Conservation (phyloP, 2,113 vertebrate species). For the Phalacrocorax brasilianus region DNA sequence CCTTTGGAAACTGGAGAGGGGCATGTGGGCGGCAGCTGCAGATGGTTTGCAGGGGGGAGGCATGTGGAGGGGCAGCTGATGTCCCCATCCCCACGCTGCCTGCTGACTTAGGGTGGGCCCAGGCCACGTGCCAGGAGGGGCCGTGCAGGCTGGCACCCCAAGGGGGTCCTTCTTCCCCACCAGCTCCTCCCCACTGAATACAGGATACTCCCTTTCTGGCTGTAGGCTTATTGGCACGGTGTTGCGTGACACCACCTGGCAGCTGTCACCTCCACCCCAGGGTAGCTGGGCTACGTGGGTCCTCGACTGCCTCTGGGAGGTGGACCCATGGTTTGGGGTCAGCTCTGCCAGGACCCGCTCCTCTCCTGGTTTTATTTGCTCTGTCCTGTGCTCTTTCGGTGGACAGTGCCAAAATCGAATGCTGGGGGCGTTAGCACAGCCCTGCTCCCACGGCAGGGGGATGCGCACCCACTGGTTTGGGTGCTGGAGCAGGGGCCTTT, state of each 20-base stretch:
- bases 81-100: background rate
- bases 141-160: background rate
- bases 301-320: background rate
- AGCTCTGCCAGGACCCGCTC: background rate
- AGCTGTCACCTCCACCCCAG: background rate
- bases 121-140: background rate
- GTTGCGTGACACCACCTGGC: background rate
- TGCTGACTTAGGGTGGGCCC: background rate
- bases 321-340: background rate
- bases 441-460: accelerated
- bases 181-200: background rate
- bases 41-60: background rate
- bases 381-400: background rate
- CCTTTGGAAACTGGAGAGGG: background rate
- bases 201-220: background rate
- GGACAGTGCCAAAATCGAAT: background rate
- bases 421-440: accelerated
- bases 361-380: background rate
- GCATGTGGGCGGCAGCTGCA: background rate
- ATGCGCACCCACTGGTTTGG: background rate
- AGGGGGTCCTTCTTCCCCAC: accelerated
- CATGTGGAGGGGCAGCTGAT: background rate
- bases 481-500: accelerated
- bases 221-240: accelerated
- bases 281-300: background rate